Conservation (phyloP, 2,113 vertebrate genomes). For the Raja brachyura region DNA sequence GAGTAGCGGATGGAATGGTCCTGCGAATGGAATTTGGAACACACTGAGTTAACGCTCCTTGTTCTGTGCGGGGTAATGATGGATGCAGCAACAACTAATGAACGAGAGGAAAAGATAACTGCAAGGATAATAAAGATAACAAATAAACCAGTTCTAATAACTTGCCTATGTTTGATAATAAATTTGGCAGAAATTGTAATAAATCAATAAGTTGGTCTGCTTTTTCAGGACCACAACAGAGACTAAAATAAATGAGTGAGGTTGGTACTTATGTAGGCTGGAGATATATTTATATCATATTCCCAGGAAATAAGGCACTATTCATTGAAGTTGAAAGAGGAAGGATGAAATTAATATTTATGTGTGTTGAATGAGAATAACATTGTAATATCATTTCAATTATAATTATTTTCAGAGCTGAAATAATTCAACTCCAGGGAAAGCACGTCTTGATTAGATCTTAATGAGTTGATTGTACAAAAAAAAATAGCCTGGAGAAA, state of each 20-base stretch:
- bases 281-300: background rate
- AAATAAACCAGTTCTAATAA: background rate
- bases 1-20: too few relatives aligned
- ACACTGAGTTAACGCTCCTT: background rate
- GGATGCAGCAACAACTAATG: constrained; percentile 10
- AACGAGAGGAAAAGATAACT: constrained; percentile 18
- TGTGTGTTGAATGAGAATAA: background rate
- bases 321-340: constrained; percentile 26
- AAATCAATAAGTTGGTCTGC: background rate
- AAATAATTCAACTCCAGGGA: background rate
- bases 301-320: background rate
- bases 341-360: constrained; percentile 12
- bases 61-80: constrained; percentile 21
- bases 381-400: background rate
- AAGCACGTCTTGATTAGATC: background rate
- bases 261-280: background rate
- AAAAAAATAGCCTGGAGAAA: background rate
- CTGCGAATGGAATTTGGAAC: background rate
- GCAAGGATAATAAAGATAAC: background rate
- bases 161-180: background rate
- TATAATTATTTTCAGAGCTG: constrained; percentile 17
- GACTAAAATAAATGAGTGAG: background rate
- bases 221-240: background rate
- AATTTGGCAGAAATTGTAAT: background rate
- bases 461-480: background rate